phyloP scores from a whole-genome alignment of 2,888 invertebrate species.

The Troglohyphantes excavatus region DNA sequence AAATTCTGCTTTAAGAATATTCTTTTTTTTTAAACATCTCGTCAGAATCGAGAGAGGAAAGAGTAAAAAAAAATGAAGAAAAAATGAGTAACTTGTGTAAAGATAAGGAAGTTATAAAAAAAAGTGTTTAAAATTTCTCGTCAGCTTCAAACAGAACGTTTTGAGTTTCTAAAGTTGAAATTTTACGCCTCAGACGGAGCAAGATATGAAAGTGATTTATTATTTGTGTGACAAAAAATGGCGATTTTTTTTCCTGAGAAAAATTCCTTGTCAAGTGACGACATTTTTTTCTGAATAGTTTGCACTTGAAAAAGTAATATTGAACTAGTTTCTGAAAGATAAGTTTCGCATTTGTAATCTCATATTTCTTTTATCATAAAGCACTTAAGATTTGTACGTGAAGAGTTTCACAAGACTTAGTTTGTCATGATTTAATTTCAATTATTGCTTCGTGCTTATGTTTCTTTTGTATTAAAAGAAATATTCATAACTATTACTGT shows the following conservation, averaged over 20 bases:
- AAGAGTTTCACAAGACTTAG: not conserved
- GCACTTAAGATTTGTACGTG: not conserved
- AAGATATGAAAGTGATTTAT: constrained; percentile 49
- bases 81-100: constrained; percentile 31
- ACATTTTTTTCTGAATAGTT: constrained; percentile 1
- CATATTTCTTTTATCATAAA: not conserved
- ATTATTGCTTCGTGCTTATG: no score
- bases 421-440: no score
- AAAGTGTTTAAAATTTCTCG: constrained; percentile 60
- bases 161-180: constrained; percentile 24
- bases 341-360: not conserved
- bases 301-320: not conserved
- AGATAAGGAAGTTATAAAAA: constrained; percentile 50
- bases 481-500: no score
- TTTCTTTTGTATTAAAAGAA: no score
- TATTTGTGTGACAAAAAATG: constrained; percentile 37
- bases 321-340: not conserved
- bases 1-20: constrained; percentile 4
- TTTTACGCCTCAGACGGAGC: constrained; percentile 27
- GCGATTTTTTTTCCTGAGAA: constrained; percentile 4
- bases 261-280: constrained; percentile 8
- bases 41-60: not conserved
- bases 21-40: not conserved
- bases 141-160: constrained; percentile 11
- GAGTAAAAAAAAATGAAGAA: constrained; percentile 31